Evolutionary conservation across 2,888 invertebrate species (phyloP).

Genomic region (Disparrhopalites patrizii): DNA sequence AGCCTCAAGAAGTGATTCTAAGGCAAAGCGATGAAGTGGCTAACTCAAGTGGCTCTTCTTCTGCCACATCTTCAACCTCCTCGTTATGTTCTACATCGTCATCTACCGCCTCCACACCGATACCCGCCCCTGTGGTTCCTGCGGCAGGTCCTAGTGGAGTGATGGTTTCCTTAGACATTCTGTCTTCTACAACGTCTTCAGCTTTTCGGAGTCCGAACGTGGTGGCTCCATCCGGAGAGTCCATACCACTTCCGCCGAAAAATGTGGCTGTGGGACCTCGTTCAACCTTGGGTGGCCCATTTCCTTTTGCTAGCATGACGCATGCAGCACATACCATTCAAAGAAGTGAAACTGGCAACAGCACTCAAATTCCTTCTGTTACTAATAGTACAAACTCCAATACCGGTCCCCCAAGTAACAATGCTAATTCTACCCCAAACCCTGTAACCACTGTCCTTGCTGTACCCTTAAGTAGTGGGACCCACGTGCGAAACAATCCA

Average conservation of each 20-base stretch:
- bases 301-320: conserved; percentile 88
- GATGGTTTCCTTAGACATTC: conserved; percentile 38
- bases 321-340: conserved; percentile 79
- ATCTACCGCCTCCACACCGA: conserved; percentile 7
- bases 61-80: conserved; percentile 51
- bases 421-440: conserved; percentile 22
- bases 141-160: conserved; percentile 39
- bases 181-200: conserved; percentile 40
- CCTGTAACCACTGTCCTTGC: conserved; percentile 20
- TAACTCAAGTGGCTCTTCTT: conserved; percentile 50
- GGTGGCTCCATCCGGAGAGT: conserved; percentile 61
- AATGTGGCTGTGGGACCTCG: conserved; percentile 54
- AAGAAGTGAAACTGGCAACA: conserved; percentile 57
- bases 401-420: conserved; percentile 13
- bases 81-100: conserved; percentile 24
- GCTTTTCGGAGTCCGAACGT: conserved; percentile 67
- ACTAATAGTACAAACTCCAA: conserved; percentile 44
- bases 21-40: conserved; percentile 47
- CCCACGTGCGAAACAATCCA: conserved; percentile 6
- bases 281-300: conserved; percentile 59
- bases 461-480: conserved; percentile 20
- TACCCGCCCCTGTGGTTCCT: conserved; percentile 26
- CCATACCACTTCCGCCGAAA: conserved; percentile 46
- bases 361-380: conserved; percentile 34
- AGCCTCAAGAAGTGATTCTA: conserved; percentile 67